These are phyloP conservation scores for Panulirus ornatus DNA, from an alignment of 1,140 invertebrate genomes.

Conservation along the genomic window DNA sequence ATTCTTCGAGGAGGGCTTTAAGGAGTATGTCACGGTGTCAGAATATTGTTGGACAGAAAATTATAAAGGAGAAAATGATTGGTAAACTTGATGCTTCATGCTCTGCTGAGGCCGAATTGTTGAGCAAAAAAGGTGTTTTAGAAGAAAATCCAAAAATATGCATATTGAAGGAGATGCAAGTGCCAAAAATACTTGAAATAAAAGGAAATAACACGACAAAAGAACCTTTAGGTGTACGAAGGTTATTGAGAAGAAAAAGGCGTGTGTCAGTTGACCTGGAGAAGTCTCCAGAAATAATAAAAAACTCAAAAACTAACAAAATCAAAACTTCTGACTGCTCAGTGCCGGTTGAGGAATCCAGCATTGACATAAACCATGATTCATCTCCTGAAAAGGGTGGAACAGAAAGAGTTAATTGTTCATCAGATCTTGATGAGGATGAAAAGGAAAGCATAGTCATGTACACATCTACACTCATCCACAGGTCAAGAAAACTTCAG, in stretches of 20 bases:
- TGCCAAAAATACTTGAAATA: not conserved
- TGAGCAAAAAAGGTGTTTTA: not conserved
- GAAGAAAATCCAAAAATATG: not conserved
- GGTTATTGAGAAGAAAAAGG: not conserved
- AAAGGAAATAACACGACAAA: not conserved
- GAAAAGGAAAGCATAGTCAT: slow-evolving; percentile 38
- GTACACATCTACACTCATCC: slow-evolving; percentile 7
- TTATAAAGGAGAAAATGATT: not conserved
- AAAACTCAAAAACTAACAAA: not conserved
- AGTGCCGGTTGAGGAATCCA: not conserved
- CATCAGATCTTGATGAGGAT: slow-evolving; percentile 9
- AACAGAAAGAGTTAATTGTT: not conserved
- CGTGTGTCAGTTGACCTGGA: not conserved
- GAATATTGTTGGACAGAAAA: not conserved
- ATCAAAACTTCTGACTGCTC: not conserved
- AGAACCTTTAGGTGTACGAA: not conserved
- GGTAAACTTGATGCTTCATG: not conserved
- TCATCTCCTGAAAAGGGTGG: not conserved
- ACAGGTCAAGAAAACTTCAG: slow-evolving; percentile 27
- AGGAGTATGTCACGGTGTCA: not conserved
- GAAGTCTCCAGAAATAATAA: too few species aligned
- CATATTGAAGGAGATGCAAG: not conserved
- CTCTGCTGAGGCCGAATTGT: too few species aligned
- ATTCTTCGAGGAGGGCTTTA: not conserved
- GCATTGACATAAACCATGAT: not conserved